Conservation (phyloP, 2,888 invertebrate genomes). For the Hemicrepidius hirtus region DNA sequence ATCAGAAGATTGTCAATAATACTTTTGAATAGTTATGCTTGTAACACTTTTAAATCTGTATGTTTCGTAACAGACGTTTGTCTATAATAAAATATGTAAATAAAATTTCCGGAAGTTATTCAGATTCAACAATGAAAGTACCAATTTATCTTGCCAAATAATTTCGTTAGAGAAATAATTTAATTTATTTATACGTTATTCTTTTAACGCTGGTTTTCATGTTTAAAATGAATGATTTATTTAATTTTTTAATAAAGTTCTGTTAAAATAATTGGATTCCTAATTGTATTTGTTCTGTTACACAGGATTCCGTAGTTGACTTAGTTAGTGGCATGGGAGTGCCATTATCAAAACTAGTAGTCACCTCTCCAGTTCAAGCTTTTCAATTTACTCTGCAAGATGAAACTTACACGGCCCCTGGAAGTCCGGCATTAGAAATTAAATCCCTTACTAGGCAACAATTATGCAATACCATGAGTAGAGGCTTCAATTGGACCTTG, state of each 20-base stretch:
- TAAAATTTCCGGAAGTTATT: no score
- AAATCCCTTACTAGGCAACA: slow-evolving; percentile 78
- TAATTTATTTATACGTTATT: no score
- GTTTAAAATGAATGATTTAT: background rate
- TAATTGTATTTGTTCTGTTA: background rate
- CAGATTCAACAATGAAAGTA: no score
- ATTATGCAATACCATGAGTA: slow-evolving; percentile 75
- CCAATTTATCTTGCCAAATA: no score
- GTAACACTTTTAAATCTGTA: no score
- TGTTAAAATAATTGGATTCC: background rate
- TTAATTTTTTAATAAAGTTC: background rate
- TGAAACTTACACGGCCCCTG: slow-evolving; percentile 80
- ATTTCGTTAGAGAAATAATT: no score
- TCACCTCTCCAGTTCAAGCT: slow-evolving; percentile 82
- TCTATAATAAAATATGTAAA: no score
- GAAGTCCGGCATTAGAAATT: slow-evolving; percentile 78
- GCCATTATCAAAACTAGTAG: slow-evolving; percentile 81
- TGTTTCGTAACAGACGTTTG: no score
- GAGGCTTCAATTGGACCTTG: slow-evolving; percentile 80
- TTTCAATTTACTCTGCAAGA: slow-evolving; percentile 80
- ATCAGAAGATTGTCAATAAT: no score
- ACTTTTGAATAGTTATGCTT: no score
- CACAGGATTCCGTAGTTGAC: slow-evolving; percentile 84
- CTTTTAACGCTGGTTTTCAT: no score
- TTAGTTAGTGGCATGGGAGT: slow-evolving; percentile 82